Conservation (phyloP, 2,888 invertebrate genomes). For the Fragum whitleyi region DNA sequence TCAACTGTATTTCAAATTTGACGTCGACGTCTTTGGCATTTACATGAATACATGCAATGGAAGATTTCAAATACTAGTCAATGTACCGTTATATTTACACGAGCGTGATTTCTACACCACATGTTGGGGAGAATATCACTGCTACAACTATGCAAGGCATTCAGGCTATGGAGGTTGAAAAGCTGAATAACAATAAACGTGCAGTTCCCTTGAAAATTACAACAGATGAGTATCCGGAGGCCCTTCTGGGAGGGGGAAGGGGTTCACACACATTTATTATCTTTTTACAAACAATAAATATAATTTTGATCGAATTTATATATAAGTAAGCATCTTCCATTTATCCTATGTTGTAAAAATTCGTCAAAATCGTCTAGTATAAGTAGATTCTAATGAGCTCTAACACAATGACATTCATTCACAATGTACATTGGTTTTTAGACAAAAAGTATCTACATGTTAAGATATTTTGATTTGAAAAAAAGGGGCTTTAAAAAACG, state of each 20-base stretch:
- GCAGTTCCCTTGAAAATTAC: constrained; percentile 15
- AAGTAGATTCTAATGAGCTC: too few species aligned
- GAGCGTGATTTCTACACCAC: constrained; percentile 10
- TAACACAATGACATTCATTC: too few species aligned
- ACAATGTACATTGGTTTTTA: too few species aligned
- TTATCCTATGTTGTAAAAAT: too few species aligned
- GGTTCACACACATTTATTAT: too few species aligned
- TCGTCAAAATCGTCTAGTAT: too few species aligned
- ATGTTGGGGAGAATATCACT: constrained; percentile 4
- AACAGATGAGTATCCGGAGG: constrained; percentile 3
- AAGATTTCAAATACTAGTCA: background rate
- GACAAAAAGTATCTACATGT: too few species aligned
- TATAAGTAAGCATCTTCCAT: too few species aligned
- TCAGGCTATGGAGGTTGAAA: constrained; percentile 9
- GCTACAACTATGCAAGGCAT: constrained; percentile 7
- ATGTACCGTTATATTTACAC: constrained; percentile 11
- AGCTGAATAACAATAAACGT: constrained; percentile 17
- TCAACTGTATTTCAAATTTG: background rate
- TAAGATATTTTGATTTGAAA: too few species aligned
- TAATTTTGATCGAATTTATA: too few species aligned
- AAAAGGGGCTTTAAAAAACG: too few species aligned
- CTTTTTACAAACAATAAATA: too few species aligned
- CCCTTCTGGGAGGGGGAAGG: background rate
- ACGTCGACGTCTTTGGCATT: background rate
- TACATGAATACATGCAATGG: background rate